phyloP scores from a whole-genome alignment of 2,888 invertebrate species.

The Agonum fuliginosum region DNA sequence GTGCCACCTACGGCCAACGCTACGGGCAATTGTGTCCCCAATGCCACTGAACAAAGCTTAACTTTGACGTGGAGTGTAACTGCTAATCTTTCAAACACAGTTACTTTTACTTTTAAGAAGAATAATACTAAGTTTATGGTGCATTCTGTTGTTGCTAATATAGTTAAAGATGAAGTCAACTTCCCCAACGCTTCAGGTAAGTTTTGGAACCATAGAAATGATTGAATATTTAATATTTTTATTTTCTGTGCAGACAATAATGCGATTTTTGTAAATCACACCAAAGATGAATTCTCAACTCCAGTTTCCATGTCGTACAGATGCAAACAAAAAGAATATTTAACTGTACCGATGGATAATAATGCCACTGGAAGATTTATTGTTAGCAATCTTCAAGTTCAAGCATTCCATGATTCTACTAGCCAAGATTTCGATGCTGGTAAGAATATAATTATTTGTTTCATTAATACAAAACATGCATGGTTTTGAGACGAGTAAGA shows the following conservation, averaged over 20 bases:
- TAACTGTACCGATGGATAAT: slow-evolving; percentile 73
- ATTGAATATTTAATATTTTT: slow-evolving; percentile 45
- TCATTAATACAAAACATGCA: background rate
- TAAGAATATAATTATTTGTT: slow-evolving; percentile 69
- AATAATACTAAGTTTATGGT: slow-evolving; percentile 70
- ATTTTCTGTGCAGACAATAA: slow-evolving; percentile 67
- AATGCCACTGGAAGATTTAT: slow-evolving; percentile 72
- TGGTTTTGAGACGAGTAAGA: too few relatives aligned
- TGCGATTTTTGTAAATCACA: slow-evolving; percentile 72
- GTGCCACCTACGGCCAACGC: slow-evolving; percentile 71
- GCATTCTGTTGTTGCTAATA: slow-evolving; percentile 64
- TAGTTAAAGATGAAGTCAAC: slow-evolving; percentile 57
- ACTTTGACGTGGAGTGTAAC: slow-evolving; percentile 64
- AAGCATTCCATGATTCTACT: slow-evolving; percentile 80
- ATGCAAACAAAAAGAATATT: slow-evolving; percentile 78
- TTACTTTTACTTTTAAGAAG: slow-evolving; percentile 72
- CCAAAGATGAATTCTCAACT: slow-evolving; percentile 75
- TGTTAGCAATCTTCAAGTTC: slow-evolving; percentile 80
- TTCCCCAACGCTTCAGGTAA: slow-evolving; percentile 63
- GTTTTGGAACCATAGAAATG: slow-evolving; percentile 15
- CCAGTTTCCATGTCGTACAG: slow-evolving; percentile 83
- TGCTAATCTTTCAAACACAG: slow-evolving; percentile 62
- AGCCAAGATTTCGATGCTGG: slow-evolving; percentile 79
- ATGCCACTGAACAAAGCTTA: slow-evolving; percentile 26
- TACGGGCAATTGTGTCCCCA: slow-evolving; percentile 71